A percentile compares a stretch with the other conserved stretches of the same genome.
These are phyloP conservation scores for Umimayanthus kanabou DNA, from an alignment of 92 coral and sea anemone species.

Conservation along the genomic window DNA sequence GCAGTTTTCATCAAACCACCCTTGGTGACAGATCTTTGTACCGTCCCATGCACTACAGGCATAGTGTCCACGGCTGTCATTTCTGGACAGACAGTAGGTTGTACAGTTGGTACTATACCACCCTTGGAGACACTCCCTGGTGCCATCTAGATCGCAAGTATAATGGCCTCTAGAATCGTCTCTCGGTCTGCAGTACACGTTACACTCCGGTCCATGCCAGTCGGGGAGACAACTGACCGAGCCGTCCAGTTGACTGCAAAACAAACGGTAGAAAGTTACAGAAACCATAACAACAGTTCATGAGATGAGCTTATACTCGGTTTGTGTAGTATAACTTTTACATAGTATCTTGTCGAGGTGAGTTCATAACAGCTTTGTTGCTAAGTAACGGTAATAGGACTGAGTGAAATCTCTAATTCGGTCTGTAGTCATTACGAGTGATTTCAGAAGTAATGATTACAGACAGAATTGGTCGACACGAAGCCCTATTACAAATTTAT, in stretches of 20 bases:
- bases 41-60: slow-evolving; percentile 32
- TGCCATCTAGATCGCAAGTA: slow-evolving; percentile 69
- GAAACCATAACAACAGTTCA: neutral
- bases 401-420: too few relatives aligned
- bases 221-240: slow-evolving; percentile 53
- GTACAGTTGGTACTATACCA: slow-evolving; percentile 74
- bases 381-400: too few relatives aligned
- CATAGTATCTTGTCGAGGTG: too few relatives aligned
- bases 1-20: slow-evolving; percentile 52
- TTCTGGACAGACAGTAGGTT: slow-evolving; percentile 47
- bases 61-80: slow-evolving; percentile 48
- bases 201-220: slow-evolving; percentile 73
- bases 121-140: slow-evolving; percentile 62
- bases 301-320: too few relatives aligned
- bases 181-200: slow-evolving; percentile 55
- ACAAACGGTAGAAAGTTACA: neutral
- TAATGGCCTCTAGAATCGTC: slow-evolving; percentile 65
- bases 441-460: too few relatives aligned
- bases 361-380: too few relatives aligned
- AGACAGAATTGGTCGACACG: too few relatives aligned
- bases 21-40: slow-evolving; percentile 21
- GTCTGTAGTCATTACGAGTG: too few relatives aligned
- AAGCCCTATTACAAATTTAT: too few relatives aligned
- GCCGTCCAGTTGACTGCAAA: slow-evolving; percentile 41
- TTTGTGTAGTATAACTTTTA: too few relatives aligned